Percentiles rank a stretch among this genome's conserved stretches.
These are phyloP conservation scores for Gymnothorax javanicus DNA, from an alignment of 2,797 vertebrate genomes.

Conservation along the genomic window DNA sequence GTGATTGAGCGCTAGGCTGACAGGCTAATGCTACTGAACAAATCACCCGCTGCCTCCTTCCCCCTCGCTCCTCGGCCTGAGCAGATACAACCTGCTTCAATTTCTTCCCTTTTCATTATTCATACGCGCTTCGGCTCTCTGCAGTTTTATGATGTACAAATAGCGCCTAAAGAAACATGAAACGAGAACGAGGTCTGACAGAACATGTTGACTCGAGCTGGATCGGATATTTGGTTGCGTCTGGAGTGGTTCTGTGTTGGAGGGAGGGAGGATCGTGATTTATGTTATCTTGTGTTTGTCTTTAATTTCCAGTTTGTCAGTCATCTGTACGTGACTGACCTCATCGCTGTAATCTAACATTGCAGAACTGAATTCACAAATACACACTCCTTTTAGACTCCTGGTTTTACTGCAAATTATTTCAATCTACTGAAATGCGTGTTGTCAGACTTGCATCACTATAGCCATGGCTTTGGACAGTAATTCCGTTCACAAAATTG, in stretches of 20 bases:
- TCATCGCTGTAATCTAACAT: constrained; percentile 35
- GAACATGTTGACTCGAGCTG: constrained; percentile 36
- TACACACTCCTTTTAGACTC: background rate
- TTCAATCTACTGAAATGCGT: background rate
- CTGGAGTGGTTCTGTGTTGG: constrained; percentile 14
- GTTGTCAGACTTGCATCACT: background rate
- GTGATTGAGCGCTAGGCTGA: constrained; percentile 65
- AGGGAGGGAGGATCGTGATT: constrained; percentile 26
- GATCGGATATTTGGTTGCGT: constrained; percentile 14
- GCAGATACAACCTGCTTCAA: constrained; percentile 14
- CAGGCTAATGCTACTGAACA: constrained; percentile 57
- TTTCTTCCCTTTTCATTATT: constrained; percentile 38
- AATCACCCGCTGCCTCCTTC: constrained; percentile 41
- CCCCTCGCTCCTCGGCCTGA: constrained; percentile 28
- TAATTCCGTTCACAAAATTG: background rate
- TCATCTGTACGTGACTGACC: constrained; percentile 41
- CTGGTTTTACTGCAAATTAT: background rate
- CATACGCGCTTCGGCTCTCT: constrained; percentile 28
- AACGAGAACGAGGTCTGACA: constrained; percentile 36
- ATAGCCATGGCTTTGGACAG: background rate
- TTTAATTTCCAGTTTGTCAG: constrained; percentile 52
- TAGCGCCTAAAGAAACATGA: constrained; percentile 38
- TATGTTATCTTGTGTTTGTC: constrained; percentile 44
- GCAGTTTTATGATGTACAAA: constrained; percentile 44
- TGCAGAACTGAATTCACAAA: constrained; percentile 31